A percentile compares a stretch with the other conserved stretches of the same genome.
Conservation (phyloP, 2,113 vertebrate species). For the Paradoxurus hermaphroditus region DNA sequence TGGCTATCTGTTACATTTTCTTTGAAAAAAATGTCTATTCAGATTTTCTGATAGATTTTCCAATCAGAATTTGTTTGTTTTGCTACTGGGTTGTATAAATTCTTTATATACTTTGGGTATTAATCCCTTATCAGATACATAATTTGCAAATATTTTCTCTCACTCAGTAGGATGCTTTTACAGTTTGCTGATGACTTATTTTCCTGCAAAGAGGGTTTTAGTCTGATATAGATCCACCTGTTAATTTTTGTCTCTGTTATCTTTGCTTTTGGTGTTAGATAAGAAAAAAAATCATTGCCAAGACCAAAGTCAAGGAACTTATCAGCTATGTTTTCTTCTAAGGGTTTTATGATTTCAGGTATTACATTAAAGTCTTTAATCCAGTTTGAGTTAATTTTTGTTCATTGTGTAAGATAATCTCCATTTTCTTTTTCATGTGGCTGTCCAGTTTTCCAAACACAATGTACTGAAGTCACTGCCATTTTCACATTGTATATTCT, state of each 20-base stretch:
- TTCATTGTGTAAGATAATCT: neutral
- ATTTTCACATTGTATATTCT: neutral
- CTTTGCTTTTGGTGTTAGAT: neutral
- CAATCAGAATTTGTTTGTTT: neutral
- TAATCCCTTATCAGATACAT: neutral
- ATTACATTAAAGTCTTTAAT: neutral
- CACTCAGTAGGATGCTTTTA: neutral
- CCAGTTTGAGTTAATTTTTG: neutral
- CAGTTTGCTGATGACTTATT: neutral
- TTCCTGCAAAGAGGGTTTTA: neutral
- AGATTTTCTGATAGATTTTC: neutral
- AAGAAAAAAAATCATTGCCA: neutral
- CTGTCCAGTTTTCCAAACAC: neutral
- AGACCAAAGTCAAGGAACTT: neutral
- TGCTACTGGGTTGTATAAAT: neutral
- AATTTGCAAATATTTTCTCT: neutral
- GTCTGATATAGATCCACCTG: neutral
- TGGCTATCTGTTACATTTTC: neutral
- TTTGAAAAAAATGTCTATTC: neutral
- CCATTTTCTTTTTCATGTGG: neutral
- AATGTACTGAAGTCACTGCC: neutral
- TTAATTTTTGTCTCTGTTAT: neutral
- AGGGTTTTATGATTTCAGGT: neutral
- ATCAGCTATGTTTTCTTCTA: neutral
- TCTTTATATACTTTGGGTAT: neutral